Percentiles rank a stretch among this genome's conserved stretches.
Evolutionary conservation across 2,888 invertebrate species (phyloP).

Genomic region (Sialis fuliginosa): DNA sequence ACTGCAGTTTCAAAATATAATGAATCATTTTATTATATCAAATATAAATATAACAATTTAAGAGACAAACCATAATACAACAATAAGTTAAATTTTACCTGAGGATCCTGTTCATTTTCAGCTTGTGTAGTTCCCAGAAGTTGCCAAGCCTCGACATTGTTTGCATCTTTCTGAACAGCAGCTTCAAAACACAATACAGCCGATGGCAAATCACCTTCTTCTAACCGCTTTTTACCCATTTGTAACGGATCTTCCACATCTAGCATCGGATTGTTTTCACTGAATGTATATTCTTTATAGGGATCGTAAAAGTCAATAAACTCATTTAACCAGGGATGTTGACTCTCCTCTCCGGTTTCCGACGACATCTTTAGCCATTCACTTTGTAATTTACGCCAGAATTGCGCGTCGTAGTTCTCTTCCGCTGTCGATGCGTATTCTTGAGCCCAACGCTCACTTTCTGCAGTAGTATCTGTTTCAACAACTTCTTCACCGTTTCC

Average conservation of each 20-base stretch:
- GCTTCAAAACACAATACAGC: constrained; percentile 95
- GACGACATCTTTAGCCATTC: constrained; percentile 66
- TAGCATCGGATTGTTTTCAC: constrained; percentile 72
- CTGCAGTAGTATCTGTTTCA: constrained; percentile 26
- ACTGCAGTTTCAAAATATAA: too few relatives aligned
- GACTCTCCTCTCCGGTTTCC: constrained; percentile 25
- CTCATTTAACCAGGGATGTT: constrained; percentile 56
- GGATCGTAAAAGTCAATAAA: constrained; percentile 42
- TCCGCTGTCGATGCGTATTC: constrained; percentile 24
- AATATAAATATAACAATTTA: not conserved
- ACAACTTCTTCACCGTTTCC: constrained; percentile 45
- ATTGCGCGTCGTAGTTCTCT: constrained; percentile 39
- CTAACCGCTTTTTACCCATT: constrained; percentile 67
- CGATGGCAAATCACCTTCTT: constrained; percentile 80
- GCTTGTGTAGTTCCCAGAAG: constrained; percentile 83
- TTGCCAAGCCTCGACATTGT: constrained; percentile 72
- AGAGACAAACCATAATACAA: not conserved
- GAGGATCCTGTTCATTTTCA: constrained; percentile 74
- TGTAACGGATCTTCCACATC: constrained; percentile 62
- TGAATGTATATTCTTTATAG: constrained; percentile 57
- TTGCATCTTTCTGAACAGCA: constrained; percentile 67
- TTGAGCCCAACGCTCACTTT: constrained; percentile 26
- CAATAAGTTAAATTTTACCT: constrained; percentile 10
- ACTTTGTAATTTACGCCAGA: constrained; percentile 48
- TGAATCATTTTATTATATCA: too few relatives aligned